Percentiles rank a stretch among this genome's conserved stretches.
Conservation (phyloP, 2,113 vertebrate species). For the Trogon melanurus region DNA sequence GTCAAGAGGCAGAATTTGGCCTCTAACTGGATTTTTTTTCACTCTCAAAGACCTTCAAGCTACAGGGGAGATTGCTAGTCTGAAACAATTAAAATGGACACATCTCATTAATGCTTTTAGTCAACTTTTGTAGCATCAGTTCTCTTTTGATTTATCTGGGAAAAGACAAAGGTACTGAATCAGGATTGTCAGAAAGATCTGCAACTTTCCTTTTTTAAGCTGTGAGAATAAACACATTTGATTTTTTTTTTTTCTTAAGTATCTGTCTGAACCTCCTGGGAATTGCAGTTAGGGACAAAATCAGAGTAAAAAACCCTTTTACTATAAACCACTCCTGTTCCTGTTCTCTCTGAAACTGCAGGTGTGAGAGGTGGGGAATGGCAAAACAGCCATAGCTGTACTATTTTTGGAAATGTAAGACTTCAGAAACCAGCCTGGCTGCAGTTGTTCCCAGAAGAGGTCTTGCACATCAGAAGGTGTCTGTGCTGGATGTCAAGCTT, state of each 20-base stretch:
- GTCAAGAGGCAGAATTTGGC: not conserved
- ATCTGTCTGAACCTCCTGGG: not conserved
- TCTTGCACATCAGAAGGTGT: not conserved
- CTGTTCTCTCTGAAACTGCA: not conserved
- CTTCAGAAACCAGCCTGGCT: not conserved
- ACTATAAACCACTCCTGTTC: not conserved
- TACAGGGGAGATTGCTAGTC: not conserved
- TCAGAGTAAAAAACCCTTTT: not conserved
- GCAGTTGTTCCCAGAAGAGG: not conserved
- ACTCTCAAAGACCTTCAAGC: not conserved
- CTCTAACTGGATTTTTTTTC: not conserved
- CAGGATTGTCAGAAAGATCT: not conserved
- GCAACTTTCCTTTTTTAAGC: not conserved
- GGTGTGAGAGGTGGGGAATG: not conserved
- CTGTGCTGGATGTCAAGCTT: not conserved
- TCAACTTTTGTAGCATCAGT: not conserved
- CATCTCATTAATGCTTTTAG: not conserved
- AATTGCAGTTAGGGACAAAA: not conserved
- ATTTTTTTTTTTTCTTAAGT: not conserved
- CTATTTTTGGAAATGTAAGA: not conserved
- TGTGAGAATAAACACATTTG: not conserved
- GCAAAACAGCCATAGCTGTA: not conserved
- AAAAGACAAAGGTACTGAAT: not conserved
- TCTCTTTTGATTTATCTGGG: not conserved
- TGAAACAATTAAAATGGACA: conserved; percentile 13